A percentile compares a stretch with the other conserved stretches of the same genome.
Conservation (phyloP, 2,797 vertebrate genomes). For the Pteropus rufus region DNA sequence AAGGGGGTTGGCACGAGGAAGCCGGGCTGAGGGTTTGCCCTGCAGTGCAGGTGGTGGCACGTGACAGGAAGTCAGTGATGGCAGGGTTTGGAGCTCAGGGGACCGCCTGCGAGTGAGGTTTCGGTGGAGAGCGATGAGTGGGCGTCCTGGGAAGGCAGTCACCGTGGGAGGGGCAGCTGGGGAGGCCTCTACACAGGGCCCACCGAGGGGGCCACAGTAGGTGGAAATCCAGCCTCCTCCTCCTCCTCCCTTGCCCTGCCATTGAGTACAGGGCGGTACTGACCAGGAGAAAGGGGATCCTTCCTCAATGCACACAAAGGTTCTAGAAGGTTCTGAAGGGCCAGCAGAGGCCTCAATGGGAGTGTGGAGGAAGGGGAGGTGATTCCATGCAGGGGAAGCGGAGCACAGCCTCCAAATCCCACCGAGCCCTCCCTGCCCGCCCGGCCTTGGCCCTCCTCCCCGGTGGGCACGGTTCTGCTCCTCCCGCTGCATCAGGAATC, state of each 20-base stretch:
- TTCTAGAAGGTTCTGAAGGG: slow-evolving; percentile 25
- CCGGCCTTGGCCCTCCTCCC: background rate
- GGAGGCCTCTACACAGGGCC: accelerated
- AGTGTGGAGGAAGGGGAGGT: background rate
- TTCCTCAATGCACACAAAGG: background rate
- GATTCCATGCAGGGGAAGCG: background rate
- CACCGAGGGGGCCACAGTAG: background rate
- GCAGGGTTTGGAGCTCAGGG: background rate
- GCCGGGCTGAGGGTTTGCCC: no score
- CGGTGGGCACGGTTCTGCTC: slow-evolving; percentile 5
- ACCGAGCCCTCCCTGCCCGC: background rate
- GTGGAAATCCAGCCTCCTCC: background rate
- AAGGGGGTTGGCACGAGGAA: background rate
- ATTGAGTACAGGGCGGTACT: background rate
- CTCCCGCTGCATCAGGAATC: slow-evolving; percentile 63
- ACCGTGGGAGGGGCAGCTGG: no score
- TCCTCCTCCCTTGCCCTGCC: no score
- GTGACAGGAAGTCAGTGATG: no score
- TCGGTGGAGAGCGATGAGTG: background rate
- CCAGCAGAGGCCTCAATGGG: no score
- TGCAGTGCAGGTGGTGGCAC: background rate
- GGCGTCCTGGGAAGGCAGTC: background rate
- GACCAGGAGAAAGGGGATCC: background rate
- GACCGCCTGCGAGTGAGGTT: background rate
- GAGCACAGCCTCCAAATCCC: background rate